These are phyloP conservation scores for Caerostris extrusa DNA, from an alignment of 1,140 invertebrate species.

Conservation along the genomic window DNA sequence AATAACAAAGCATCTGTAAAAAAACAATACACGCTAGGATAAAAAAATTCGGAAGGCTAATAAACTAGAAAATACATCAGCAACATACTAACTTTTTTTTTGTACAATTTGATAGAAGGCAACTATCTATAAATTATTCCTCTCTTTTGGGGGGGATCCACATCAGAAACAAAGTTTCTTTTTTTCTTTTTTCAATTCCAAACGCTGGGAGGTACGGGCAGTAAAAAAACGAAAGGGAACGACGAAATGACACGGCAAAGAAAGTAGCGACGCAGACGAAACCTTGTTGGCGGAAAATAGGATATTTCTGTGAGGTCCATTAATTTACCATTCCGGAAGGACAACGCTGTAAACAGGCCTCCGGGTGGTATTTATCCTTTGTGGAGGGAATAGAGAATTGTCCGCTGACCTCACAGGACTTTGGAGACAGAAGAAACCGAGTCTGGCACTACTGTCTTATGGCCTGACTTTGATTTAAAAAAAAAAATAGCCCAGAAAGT, in stretches of 20 bases:
- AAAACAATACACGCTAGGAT: too few relatives aligned
- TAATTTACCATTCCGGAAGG: slow-evolving; percentile 17
- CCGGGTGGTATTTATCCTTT: slow-evolving; percentile 12
- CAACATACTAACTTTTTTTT: not conserved
- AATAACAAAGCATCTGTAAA: too few relatives aligned
- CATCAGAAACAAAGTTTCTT: slow-evolving; percentile 18
- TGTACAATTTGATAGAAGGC: not conserved
- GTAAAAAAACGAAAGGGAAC: not conserved
- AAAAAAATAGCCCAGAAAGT: too few relatives aligned
- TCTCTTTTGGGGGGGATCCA: not conserved
- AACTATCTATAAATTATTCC: slow-evolving; percentile 36
- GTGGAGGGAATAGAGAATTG: not conserved
- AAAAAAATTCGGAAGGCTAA: too few relatives aligned
- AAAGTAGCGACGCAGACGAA: not conserved
- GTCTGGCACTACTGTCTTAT: too few relatives aligned
- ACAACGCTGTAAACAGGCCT: not conserved
- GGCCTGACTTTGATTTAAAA: too few relatives aligned
- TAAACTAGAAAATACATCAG: too few relatives aligned
- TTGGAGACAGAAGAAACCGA: too few relatives aligned
- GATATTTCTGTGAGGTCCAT: slow-evolving; percentile 26
- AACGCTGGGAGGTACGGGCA: not conserved
- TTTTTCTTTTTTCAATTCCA: not conserved
- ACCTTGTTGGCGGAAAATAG: not conserved
- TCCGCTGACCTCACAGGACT: not conserved
- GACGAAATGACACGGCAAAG: not conserved